Percentiles rank a stretch among this genome's conserved stretches.
Conservation (phyloP, 2,797 vertebrate species). For the Trachurus trachurus region DNA sequence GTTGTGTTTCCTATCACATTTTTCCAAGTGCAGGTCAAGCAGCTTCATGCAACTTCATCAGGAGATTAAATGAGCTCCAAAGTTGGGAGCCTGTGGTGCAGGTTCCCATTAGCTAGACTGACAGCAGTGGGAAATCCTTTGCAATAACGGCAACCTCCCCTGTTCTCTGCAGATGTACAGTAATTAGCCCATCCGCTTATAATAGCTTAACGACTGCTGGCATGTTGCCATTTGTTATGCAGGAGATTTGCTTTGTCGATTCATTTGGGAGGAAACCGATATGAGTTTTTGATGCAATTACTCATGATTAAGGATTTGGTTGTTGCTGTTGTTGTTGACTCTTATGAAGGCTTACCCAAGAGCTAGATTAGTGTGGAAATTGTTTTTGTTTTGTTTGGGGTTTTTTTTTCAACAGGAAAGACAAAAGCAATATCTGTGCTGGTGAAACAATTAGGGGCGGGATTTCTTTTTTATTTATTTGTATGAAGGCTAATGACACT, state of each 20-base stretch:
- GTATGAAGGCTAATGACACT: conserved; percentile 24
- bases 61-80: conserved; percentile 63
- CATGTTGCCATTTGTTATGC: conserved; percentile 78
- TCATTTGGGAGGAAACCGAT: conserved; percentile 76
- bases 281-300: conserved; percentile 84
- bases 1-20: conserved; percentile 17
- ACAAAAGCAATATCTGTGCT: conserved; percentile 30
- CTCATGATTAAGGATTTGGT: conserved; percentile 77
- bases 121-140: conserved; percentile 71
- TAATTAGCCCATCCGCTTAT: conserved; percentile 80
- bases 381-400: conserved; percentile 50
- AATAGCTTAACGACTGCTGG: conserved; percentile 82
- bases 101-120: conserved; percentile 73
- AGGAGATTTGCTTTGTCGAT: conserved; percentile 80
- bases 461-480: not conserved
- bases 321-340: conserved; percentile 68
- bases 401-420: conserved; percentile 19
- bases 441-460: not conserved
- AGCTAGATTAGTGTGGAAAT: conserved; percentile 56
- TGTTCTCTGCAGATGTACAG: conserved; percentile 77
- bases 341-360: conserved; percentile 60
- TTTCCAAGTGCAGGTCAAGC: conserved; percentile 66
- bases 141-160: conserved; percentile 68
- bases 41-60: conserved; percentile 50
- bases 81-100: conserved; percentile 52